Conservation (phyloP, 2,797 vertebrate species). For the Rhinatrema bivittatum region DNA sequence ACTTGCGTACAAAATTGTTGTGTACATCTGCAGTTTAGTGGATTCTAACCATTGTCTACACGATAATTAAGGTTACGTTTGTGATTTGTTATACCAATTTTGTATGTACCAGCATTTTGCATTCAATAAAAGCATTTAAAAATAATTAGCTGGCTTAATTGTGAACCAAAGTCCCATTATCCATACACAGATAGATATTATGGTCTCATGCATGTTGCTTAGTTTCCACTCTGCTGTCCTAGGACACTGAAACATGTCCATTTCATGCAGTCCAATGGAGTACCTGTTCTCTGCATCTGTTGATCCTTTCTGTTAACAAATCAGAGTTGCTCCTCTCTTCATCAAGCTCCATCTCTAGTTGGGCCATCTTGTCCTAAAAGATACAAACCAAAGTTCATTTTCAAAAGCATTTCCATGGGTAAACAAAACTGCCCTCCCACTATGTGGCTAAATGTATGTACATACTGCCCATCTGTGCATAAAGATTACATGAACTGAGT, state of each 20-base stretch:
- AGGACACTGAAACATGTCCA: not conserved
- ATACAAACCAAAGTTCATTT: constrained; percentile 9
- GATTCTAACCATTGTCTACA: too few relatives aligned
- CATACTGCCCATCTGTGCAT: too few relatives aligned
- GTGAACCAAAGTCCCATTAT: not conserved
- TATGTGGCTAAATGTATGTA: too few relatives aligned
- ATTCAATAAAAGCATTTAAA: too few relatives aligned
- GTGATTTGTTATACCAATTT: too few relatives aligned
- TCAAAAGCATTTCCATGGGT: not conserved
- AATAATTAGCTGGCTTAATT: too few relatives aligned
- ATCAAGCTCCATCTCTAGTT: constrained; percentile 86
- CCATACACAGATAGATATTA: not conserved
- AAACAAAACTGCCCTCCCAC: too few relatives aligned
- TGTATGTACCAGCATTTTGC: too few relatives aligned
- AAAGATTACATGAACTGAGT: too few relatives aligned
- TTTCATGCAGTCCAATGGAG: constrained; percentile 2
- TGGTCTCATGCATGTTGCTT: not conserved
- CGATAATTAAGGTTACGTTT: too few relatives aligned
- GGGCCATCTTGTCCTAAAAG: constrained; percentile 74
- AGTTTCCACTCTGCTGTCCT: not conserved
- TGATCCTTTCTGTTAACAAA: constrained; percentile 81
- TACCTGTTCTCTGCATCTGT: constrained; percentile 88
- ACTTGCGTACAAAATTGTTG: too few relatives aligned
- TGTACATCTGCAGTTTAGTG: too few relatives aligned
- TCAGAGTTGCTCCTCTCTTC: constrained; percentile 88